Percentiles rank a stretch among this genome's conserved stretches.
Evolutionary conservation across 2,113 vertebrate genomes (phyloP).

Genomic region (Scalopus aquaticus): DNA sequence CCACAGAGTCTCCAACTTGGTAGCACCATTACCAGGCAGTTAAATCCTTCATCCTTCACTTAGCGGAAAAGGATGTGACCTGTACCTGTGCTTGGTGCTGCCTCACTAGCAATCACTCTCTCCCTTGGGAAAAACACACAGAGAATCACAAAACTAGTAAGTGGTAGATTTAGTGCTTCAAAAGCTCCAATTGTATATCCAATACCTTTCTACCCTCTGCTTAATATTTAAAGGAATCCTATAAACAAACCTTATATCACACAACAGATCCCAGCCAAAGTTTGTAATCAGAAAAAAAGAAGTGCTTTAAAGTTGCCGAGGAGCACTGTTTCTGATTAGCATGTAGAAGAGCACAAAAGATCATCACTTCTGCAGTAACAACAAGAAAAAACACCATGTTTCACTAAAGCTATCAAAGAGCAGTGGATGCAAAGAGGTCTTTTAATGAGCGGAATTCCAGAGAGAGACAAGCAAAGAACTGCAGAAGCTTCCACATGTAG

Average conservation of each 20-base stretch:
- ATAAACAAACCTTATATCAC: slow-evolving; percentile 27
- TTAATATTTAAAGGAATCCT: slow-evolving; percentile 66
- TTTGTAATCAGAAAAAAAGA: slow-evolving; percentile 43
- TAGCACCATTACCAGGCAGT: neutral
- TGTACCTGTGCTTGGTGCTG: neutral
- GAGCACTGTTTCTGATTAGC: slow-evolving; percentile 18
- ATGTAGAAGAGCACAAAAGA: neutral
- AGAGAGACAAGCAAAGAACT: neutral
- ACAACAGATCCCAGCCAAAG: neutral
- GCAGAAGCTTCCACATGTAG: neutral
- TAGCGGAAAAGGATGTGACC: neutral
- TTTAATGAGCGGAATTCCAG: slow-evolving; percentile 33
- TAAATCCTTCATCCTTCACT: slow-evolving; percentile 11
- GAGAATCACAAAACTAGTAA: slow-evolving; percentile 35
- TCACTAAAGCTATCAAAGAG: slow-evolving; percentile 11
- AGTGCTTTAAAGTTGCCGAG: slow-evolving; percentile 9
- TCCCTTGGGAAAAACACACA: slow-evolving; percentile 10
- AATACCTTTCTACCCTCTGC: slow-evolving; percentile 14
- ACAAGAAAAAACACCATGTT: neutral
- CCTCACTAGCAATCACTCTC: slow-evolving; percentile 41
- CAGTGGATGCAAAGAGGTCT: neutral
- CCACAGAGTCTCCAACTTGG: neutral
- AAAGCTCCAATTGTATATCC: slow-evolving; percentile 37
- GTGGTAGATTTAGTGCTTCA: slow-evolving; percentile 7
- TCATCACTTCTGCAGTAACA: slow-evolving; percentile 17